Conservation (phyloP, 2,888 invertebrate species). For the Parelbella ahira region DNA sequence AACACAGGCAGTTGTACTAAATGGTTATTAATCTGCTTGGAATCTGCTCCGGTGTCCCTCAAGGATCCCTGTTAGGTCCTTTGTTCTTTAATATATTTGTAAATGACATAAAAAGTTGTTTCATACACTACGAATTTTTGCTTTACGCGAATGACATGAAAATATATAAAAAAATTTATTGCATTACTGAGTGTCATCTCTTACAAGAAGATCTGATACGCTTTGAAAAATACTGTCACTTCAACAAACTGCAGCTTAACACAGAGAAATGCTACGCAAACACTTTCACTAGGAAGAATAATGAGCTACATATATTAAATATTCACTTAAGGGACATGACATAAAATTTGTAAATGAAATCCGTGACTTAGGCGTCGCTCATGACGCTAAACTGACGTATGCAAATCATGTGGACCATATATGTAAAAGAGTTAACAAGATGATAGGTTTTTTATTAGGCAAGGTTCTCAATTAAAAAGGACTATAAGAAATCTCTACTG, state of each 20-base stretch:
- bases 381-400: not conserved
- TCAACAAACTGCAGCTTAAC: constrained; percentile 8
- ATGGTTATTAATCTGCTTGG: not conserved
- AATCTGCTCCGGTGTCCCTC: not conserved
- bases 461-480: constrained; percentile 13
- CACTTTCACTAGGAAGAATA: not conserved
- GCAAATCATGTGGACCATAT: constrained; percentile 19
- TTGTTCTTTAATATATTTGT: not conserved
- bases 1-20: not conserved
- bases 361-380: not conserved
- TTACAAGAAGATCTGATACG: not conserved
- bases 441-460: constrained; percentile 13
- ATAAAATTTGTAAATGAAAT: not conserved
- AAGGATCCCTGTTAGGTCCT: not conserved
- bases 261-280: not conserved
- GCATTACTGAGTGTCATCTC: no score
- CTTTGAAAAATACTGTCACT: no score
- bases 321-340: not conserved
- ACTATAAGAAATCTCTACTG: constrained; percentile 11
- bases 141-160: no score
- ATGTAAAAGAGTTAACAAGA: constrained; percentile 1
- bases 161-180: no score
- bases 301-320: no score
- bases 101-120: not conserved
- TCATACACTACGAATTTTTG: not conserved